Base-by-base conservation (phyloP, 2,888 invertebrate species). In the Drosophila atripex region DNA sequence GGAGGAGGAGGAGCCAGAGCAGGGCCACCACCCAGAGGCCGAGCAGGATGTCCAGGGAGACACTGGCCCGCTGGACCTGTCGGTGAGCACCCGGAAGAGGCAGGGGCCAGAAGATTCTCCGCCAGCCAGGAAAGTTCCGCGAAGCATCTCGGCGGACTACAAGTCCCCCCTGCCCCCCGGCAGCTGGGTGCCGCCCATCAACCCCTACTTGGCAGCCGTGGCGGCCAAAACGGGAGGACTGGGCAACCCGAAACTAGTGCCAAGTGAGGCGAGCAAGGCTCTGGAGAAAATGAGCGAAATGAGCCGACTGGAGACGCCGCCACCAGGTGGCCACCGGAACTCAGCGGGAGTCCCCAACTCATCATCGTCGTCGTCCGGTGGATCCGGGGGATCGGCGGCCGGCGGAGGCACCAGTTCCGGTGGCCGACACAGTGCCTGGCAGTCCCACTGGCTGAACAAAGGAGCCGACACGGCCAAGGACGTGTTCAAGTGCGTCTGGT, bases 401-500 rank as follows among this genome's bases (percentile, higher is more conserved):
- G 43, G 43, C 0, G 14, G 14, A 7, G 12, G n/a, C 3, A 25
- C 46, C 0, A 45, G 23, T 0, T 68, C 64, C 3, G 70, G 73
- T 0, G 96, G 96, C 16, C 93, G 97, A 2, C 97, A 97, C 90
- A 97, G 96, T 76, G 97, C 98, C 14, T 98, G 99, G 96, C 99
- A 99, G 89, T 98, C 98, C 2, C 98, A 99, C 90, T 99, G 99
- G 99, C 92, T 99, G 59, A 98, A 97, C 92, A 98, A 97, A 89
- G 98, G 97, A 7, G 97, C 98, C 2, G 97, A 97, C 84, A 97
- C 97, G 88, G 98, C 98, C 16, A 97, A 97, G 91, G 98, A 98
- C 90, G 99, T 99, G 30, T 94, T 99, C 32, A 97, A 98, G 91
- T 99, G 99, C 91, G 99, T 99, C 41, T 98, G 98, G 97, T 99